phyloP scores from a whole-genome alignment of 2,113 vertebrate genomes.

The Leptodactylus fuscus region DNA sequence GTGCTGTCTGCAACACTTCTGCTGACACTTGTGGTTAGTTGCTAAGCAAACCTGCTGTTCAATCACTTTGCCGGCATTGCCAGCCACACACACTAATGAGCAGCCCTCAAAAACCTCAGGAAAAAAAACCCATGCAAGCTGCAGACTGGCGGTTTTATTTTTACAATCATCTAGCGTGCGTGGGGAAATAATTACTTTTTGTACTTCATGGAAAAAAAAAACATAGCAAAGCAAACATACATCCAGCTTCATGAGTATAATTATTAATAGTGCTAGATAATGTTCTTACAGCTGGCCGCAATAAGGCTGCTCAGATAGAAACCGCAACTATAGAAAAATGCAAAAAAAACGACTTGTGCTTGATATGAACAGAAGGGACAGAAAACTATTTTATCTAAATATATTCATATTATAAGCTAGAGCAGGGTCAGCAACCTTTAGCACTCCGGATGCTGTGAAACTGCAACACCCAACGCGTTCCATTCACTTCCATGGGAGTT shows the following conservation, averaged over 20 bases:
- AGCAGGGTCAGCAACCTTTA: too few relatives aligned
- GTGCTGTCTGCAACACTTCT: conserved; percentile 36
- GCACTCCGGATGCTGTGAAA: too few relatives aligned
- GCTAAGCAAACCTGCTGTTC: conserved; percentile 56
- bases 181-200: conserved; percentile 15
- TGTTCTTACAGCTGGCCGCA: not conserved
- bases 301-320: not conserved
- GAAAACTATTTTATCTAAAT: too few relatives aligned
- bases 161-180: conserved; percentile 7
- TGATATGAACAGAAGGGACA: too few relatives aligned
- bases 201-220: not conserved
- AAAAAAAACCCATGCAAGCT: not conserved
- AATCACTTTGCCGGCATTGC: conserved; percentile 32
- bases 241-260: not conserved
- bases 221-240: not conserved
- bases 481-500: too few relatives aligned
- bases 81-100: conserved; percentile 51
- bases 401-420: too few relatives aligned
- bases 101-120: conserved; percentile 14
- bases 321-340: too few relatives aligned
- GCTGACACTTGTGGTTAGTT: conserved; percentile 55
- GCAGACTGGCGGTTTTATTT: conserved; percentile 32
- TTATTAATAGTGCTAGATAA: not conserved
- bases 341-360: too few relatives aligned
- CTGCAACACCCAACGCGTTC: too few relatives aligned